Evolutionary conservation across 2,797 vertebrate species (phyloP), one percentile per base, ranked within the genome.

Genomic region (Remorina albescens): DNA sequence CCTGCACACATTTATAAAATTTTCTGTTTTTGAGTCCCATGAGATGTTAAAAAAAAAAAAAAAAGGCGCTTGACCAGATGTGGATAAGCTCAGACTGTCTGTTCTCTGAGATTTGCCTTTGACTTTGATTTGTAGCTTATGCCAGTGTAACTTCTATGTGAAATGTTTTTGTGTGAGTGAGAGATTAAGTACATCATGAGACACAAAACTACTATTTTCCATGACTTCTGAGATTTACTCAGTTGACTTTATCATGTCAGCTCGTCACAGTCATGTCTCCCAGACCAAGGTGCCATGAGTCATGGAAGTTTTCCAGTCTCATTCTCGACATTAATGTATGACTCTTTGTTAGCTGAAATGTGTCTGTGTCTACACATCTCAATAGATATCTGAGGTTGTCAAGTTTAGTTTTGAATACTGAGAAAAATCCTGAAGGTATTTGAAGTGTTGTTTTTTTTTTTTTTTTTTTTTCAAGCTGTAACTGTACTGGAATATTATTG

Each of bases 31-130:
- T 79, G 83, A 84, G 68, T 64, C 60, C 55, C 19, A 3, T 6
- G 30, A 47, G 63, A 62, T 1, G 0, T 21, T 46, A 62, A 71
- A 47, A 66, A 37, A 55, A 13, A 26, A 11, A 44, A 58, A 74
- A n/a, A 44, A 58, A 74, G n/a, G n/a, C n/a, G n/a, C n/a, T 67
- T 63, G 23, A 73, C 32, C 70, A 79, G 77, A 84, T 81, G 76
- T 74, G 57, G 26, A 67, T 64, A 9, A 21, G 53, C 60, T 81
- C 67, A 58, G 56, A 28, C 42, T 59, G 44, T 78, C 36, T 67
- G 79, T 77, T 72, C 54, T 67, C 30, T 21, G 21, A 68, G 37
- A 50, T 66, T 80, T 56, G 78, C 44, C 67, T 65, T 64, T 0
- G 8, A 46, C 61, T 60, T 54, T n/a, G 3, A 60, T 70, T 54